A percentile compares a stretch with the other conserved stretches of the same genome.
Evolutionary conservation across 2,797 vertebrate genomes (phyloP).

Genomic region (Australoheros facetus): DNA sequence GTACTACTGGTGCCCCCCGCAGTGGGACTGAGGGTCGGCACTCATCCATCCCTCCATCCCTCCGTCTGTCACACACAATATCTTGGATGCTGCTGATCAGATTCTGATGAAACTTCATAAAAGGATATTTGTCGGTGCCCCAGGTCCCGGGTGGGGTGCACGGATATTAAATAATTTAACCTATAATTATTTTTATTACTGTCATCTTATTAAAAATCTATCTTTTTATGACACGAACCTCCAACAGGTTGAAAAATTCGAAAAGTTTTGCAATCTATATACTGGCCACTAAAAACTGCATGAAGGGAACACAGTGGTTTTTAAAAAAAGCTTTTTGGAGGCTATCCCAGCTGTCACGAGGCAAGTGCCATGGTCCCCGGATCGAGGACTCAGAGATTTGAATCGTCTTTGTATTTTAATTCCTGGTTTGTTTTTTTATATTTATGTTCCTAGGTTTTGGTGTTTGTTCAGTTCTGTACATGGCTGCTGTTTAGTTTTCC

Average conservation of each 20-base stretch:
- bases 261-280: background rate
- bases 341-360: too few species aligned
- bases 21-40: constrained; percentile 64
- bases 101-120: constrained; percentile 67
- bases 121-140: constrained; percentile 48
- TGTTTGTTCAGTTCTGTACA: too few species aligned
- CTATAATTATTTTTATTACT: background rate
- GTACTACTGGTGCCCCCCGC: constrained; percentile 65
- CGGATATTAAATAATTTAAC: constrained; percentile 33
- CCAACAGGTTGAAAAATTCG: background rate
- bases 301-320: background rate
- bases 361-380: too few species aligned
- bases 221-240: background rate
- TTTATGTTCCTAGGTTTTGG: too few species aligned
- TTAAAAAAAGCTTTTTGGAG: background rate
- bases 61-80: constrained; percentile 68
- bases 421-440: too few species aligned
- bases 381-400: too few species aligned
- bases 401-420: too few species aligned
- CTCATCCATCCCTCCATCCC: constrained; percentile 66
- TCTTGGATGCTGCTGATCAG: constrained; percentile 64
- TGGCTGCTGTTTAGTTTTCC: too few species aligned
- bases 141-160: constrained; percentile 8
- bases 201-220: background rate
- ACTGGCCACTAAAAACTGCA: background rate